Evolutionary conservation across 2,888 invertebrate genomes (phyloP), one percentile per base, ranked within the genome.

Genomic region (Molanna angustata): DNA sequence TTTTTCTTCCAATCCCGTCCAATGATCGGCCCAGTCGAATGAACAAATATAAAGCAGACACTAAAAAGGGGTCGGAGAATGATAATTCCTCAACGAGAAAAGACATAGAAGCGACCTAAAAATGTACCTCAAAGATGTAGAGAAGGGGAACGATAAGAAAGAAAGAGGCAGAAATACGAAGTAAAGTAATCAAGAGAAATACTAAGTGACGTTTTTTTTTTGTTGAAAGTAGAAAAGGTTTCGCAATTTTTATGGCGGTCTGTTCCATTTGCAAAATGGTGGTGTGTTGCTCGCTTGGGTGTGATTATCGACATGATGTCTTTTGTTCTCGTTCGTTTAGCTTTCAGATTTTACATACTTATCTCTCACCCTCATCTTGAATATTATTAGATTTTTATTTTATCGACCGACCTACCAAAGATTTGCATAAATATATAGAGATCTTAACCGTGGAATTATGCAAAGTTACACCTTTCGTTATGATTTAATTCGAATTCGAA

Each of bases 101-200:
- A 35, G 47, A 46, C 42, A 41, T 27, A 17, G 32, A 20, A 35
- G 41, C 21, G 22, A 42, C 54, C 49, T 49, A 54, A 44, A 49
- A 49, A 54, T 4, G 27, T 54, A 50, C 41, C 49, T 40, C 46
- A 41, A 35, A 14, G 37, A n/a, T n/a, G n/a, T 19, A 46, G 35
- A 16, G 19, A 22, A 37, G 37, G 19, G 32, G 33, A 52, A 52
- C 43, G n/a, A n/a, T n/a, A n/a, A n/a, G n/a, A n/a, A n/a, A n/a
- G n/a, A n/a, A n/a, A n/a, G n/a, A n/a, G n/a, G n/a, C n/a, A n/a
- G n/a, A n/a, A n/a, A n/a, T n/a, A n/a, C n/a, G n/a, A 39, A 50
- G 49, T 47, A 53, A 53, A 57, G 56, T 53, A 57, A 57, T 57
- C 56, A 57, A 50, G 21, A 50, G 44, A 53, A 53, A 57, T 54